Evolutionary conservation across 2,888 invertebrate species (phyloP), one percentile per base, ranked within the genome.

Genomic region (Morpho achilles): DNA sequence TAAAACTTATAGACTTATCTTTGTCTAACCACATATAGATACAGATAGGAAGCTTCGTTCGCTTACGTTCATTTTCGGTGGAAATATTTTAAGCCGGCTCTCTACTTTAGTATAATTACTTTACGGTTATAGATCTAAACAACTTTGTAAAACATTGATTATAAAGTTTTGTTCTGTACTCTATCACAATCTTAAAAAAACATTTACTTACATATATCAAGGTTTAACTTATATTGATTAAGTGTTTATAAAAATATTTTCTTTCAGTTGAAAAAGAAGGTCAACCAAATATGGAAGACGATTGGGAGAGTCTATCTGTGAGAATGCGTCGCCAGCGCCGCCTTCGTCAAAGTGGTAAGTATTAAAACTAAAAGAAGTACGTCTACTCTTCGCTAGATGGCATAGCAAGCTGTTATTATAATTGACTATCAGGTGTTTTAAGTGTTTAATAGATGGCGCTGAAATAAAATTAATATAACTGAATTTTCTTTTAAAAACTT

Each of bases 291-390:
- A 91, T 94, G 82, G 94, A 94, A 71, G 94, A 95, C 67, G 94
- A 96, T 73, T 96, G 95, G 94, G 96, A 96, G 75, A 95, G 95
- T 71, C 91, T 96, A 56, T 95, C 95, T 39, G 94, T 95, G 61
- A 91, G 95, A 72, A 94, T 95, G 80, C 92, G 95, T 74, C 93
- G 93, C 66, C 92, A 93, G 79, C 91, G 93, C 67, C 91, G 93
- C 58, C 87, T 84, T 44, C 83, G 88, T 9, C 82, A 79, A 8
- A 76, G 68, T 67, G 90, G 90, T 90, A 77, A 83, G 80, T 70
- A 63, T 42, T 43, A 1, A 42, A 45, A 55, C 44, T 58, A 51
- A 39, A 62, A 61, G 62, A 6, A 2, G 8, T 10, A 4, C 45
- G n/a, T 9, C 69, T 70, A 70, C 48, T 69, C 22, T 7, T 22